Evolutionary conservation across 2,888 invertebrate genomes (phyloP), one percentile per base, ranked within the genome.

Genomic region (Drosophila rubida): DNA sequence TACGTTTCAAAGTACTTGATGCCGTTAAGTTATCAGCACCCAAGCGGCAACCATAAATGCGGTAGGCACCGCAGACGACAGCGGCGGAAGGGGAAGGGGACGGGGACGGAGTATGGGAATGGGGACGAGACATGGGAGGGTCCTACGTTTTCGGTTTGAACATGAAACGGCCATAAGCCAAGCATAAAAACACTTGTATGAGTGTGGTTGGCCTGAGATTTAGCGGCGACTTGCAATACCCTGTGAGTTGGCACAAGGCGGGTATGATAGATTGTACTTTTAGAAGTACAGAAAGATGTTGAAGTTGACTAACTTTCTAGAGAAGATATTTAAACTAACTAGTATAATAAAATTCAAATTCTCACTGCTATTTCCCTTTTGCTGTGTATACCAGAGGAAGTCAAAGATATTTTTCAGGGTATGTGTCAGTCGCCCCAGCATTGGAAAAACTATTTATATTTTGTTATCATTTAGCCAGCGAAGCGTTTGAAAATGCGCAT

Each of bases 1-100:
- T 71, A 66, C 55, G 61, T 77, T 68, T 73, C 58, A 54, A 74
- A 69, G 69, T 60, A 59, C 73, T 73, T 62, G 54, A 74, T 70
- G 69, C 74, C 76, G 76, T 76, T 78, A 69, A 69, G 71, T 76
- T 80, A 80, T 77, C 78, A 69, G 69, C 64, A 50, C 49, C 60
- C 50, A 60, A 75, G 71, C 75, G 67, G 66, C 70, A 75, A 75
- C 69, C 70, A 75, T 75, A 75, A 75, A 75, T 75, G 75, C 62
- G 75, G 75, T 61, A 73, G 74, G 69, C 53, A 53, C 41, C 41
- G 37, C 37, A 27, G 55, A 44, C 42, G 42, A 42, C 27, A 11
- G 14, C 0, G 2, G 45, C 2, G 13, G 19, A 14, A 9, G 50
- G 23, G 41, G 35, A 6, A 4, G 8, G 13, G 3, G 16, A 5